phyloP scores from a whole-genome alignment of 2,888 invertebrate species.

The Notodonta dromedarius region DNA sequence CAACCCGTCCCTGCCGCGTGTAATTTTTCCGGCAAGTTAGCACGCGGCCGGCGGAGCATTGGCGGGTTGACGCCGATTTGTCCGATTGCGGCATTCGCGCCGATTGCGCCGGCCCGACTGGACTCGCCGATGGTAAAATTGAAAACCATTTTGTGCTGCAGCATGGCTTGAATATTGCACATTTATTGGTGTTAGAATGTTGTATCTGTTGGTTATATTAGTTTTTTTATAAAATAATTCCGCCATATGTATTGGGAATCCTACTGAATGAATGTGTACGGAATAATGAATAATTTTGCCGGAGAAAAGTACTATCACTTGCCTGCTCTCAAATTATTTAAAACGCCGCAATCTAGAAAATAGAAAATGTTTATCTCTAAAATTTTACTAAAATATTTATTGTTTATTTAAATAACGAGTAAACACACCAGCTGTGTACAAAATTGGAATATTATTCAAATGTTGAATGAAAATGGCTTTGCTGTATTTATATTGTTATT shows the following conservation, averaged over 20 bases:
- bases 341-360: no score
- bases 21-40: conserved; percentile 36
- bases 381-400: not conserved
- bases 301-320: no score
- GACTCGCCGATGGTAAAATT: conserved; percentile 38
- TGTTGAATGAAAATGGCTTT: not conserved
- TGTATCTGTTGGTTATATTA: no score
- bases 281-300: no score
- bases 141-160: conserved; percentile 47
- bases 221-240: no score
- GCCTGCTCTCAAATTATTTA: no score
- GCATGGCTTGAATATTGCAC: conserved; percentile 17
- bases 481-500: not conserved
- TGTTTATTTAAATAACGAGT: not conserved
- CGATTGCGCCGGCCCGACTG: conserved; percentile 21
- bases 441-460: conserved; percentile 2
- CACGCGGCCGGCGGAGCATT: conserved; percentile 18
- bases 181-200: not conserved
- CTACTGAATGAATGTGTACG: no score
- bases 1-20: conserved; percentile 3
- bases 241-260: no score
- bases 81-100: conserved; percentile 30
- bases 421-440: conserved; percentile 1
- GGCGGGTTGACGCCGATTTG: conserved; percentile 10
- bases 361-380: no score